Base-by-base conservation (phyloP, 2,797 vertebrate species). In the Tadarida brasiliensis region DNA sequence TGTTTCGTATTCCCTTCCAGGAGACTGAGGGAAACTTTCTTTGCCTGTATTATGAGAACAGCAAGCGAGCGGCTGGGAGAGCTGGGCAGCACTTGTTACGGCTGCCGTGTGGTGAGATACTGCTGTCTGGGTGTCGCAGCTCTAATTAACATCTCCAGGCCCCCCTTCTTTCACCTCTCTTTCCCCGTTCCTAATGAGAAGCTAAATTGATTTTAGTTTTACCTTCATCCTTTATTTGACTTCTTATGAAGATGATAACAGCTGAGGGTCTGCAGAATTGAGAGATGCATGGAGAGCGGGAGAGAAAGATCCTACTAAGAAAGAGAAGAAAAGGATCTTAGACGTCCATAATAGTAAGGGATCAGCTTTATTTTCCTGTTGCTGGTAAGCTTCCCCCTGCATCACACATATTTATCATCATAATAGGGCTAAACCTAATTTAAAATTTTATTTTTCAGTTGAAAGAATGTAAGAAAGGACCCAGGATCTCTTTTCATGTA, bases 301-400 rank as follows among this genome's bases (percentile, higher is more conserved):
- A 91, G 22, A 88, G n/a, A 91, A 19, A 44, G 7, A 39, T 56
- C 28, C 63, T 56, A 94, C 78, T 57, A 54, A 63, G 28, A 6
- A 57, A 70, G 16, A 91, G 24, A 71, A 19, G 20, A 22, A 17
- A 67, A 54, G 49, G 28, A 12, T 49, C 76, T 78, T 44, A 20
- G 4, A 26, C 51, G 35, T 35, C 11, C 33, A 74, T 4, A 24
- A 11, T 20, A 33, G 33, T 26, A 56, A 59, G 59, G 12, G 54
- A n/a, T 59, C 35, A 19, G 30, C 35, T 94, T 91, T 85, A 33
- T 82, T 92, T 90, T 92, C 57, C 70, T 63, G 19, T 49, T 90
- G 20, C 51, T 78, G 28, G 7, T 70, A 30, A 15, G 83, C 86
- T 49, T 30, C 1, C 2, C 47, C 51, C 14, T 49, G 11, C 39